These are phyloP conservation scores for Eira barbara DNA, from an alignment of 2,113 vertebrate species.

Conservation along the genomic window DNA sequence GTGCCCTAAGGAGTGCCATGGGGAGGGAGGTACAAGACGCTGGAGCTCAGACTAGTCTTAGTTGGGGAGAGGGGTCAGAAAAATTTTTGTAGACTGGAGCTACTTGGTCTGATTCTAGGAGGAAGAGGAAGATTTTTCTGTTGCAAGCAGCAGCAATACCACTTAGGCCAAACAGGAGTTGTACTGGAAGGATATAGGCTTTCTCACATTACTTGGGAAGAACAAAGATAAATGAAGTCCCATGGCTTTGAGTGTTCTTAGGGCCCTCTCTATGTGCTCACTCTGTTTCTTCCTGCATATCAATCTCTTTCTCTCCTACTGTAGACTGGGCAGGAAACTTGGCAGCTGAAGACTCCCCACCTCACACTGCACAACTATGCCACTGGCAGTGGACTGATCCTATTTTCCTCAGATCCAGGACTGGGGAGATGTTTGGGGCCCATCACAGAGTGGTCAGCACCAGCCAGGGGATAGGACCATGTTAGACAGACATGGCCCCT, in stretches of 20 bases:
- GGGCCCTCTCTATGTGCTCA: too few species aligned
- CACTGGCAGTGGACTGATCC: not conserved
- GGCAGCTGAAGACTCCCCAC: not conserved
- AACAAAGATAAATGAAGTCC: not conserved
- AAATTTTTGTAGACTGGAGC: not conserved
- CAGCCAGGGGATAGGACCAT: too few species aligned
- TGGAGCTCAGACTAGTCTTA: not conserved
- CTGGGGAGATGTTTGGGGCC: not conserved
- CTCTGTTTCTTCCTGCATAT: not conserved
- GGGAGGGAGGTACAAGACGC: not conserved
- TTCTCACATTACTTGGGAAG: not conserved
- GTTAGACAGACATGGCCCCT: not conserved
- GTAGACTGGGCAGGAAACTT: not conserved
- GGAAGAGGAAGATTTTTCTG: not conserved
- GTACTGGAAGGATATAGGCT: not conserved
- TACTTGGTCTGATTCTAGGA: not conserved
- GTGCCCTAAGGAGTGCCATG: not conserved
- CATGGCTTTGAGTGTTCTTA: not conserved
- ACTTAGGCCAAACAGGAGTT: not conserved
- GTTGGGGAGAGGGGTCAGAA: not conserved
- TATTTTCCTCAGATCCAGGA: not conserved
- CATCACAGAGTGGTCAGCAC: not conserved
- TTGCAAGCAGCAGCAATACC: not conserved
- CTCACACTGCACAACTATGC: not conserved
- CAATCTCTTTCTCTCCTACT: not conserved